phyloP scores from a whole-genome alignment of 2,888 invertebrate species.

The Sericinus montela region DNA sequence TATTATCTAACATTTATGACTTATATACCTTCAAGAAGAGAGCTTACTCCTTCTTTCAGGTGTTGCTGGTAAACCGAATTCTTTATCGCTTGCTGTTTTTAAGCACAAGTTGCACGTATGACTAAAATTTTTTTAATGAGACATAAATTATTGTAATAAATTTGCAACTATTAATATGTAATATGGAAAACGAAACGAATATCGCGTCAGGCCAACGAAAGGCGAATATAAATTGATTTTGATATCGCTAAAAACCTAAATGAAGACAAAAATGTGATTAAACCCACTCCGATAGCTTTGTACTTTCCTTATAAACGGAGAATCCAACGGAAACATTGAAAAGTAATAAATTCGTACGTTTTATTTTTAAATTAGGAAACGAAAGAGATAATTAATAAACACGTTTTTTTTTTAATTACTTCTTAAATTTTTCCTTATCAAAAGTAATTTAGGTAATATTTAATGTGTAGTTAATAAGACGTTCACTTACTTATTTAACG shows the following conservation, averaged over 20 bases:
- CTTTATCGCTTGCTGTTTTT: too few species aligned
- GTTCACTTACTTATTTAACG: too few species aligned
- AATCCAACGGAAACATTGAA: neutral
- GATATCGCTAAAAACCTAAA: neutral
- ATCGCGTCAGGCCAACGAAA: neutral
- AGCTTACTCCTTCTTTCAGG: too few species aligned
- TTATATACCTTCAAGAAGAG: too few species aligned
- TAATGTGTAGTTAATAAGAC: too few species aligned
- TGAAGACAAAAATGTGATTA: neutral
- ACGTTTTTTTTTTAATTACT: too few species aligned
- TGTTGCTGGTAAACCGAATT: too few species aligned
- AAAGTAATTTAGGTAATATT: too few species aligned
- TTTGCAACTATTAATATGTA: neutral
- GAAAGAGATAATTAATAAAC: neutral
- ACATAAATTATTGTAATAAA: conserved; percentile 1
- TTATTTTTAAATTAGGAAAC: neutral
- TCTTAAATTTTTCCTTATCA: too few species aligned
- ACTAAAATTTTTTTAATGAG: neutral
- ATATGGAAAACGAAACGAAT: too few species aligned
- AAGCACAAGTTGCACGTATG: too few species aligned
- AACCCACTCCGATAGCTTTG: neutral
- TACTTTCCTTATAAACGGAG: neutral
- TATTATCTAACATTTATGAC: too few species aligned
- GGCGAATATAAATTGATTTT: neutral
- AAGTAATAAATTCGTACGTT: neutral